phyloP scores from a whole-genome alignment of 2,113 vertebrate species.

The Periophthalmodon schlosseri region DNA sequence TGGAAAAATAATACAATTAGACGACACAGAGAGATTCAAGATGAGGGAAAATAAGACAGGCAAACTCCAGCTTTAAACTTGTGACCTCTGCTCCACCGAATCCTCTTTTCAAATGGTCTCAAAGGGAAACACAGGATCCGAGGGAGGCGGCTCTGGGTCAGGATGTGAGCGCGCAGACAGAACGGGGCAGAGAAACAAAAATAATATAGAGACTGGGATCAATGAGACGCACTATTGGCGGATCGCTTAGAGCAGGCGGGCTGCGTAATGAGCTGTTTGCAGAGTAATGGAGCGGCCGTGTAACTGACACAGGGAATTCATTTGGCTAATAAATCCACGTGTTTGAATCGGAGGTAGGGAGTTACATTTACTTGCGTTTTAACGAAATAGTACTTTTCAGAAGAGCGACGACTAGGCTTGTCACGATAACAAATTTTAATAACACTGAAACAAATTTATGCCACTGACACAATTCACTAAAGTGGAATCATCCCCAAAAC shows the following conservation, averaged over 20 bases:
- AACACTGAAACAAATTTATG: too few species aligned
- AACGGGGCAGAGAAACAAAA: neutral
- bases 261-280: neutral
- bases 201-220: neutral
- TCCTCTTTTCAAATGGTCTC: conserved; percentile 1
- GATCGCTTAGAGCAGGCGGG: neutral
- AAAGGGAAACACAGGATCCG: neutral
- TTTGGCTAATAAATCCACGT: neutral
- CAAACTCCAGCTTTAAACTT: neutral
- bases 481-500: too few species aligned
- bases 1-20: neutral
- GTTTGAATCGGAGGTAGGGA: neutral
- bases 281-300: neutral
- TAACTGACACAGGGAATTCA: neutral
- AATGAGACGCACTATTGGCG: neutral
- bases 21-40: neutral
- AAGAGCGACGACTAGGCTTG: too few species aligned
- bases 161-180: neutral
- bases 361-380: too few species aligned
- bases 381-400: too few species aligned
- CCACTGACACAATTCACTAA: too few species aligned
- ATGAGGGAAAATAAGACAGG: neutral
- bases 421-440: too few species aligned
- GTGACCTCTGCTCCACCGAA: neutral
- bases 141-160: neutral